Conservation (phyloP, 2,113 vertebrate genomes). For the Pelecanoides urinatrix region DNA sequence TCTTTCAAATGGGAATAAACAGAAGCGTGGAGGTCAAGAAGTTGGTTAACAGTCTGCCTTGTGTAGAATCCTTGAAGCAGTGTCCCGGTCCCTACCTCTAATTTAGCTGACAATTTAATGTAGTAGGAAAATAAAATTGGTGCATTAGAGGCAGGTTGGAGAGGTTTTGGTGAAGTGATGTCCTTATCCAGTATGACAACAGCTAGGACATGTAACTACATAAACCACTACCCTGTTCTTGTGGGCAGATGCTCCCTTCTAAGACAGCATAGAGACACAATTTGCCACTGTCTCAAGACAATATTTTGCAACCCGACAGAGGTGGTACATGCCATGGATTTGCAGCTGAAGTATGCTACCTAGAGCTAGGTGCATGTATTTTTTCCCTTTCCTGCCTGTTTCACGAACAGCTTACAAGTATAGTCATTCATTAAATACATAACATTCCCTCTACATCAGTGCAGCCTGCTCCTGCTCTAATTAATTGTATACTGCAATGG, state of each 20-base stretch:
- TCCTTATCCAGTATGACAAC: not conserved
- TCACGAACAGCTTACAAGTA: not conserved
- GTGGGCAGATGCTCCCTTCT: not conserved
- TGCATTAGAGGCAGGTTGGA: not conserved
- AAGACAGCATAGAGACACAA: not conserved
- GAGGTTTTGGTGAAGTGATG: not conserved
- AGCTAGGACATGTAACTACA: not conserved
- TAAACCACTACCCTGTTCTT: not conserved
- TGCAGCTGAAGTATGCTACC: not conserved
- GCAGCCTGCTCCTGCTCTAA: not conserved
- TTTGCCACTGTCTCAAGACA: not conserved
- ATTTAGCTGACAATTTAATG: not conserved
- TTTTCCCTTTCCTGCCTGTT: not conserved
- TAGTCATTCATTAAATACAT: not conserved
- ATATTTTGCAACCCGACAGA: not conserved
- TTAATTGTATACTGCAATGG: fast-evolving
- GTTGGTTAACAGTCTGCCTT: no score
- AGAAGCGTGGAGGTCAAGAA: no score
- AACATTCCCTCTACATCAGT: not conserved
- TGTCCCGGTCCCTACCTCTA: no score
- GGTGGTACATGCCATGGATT: not conserved
- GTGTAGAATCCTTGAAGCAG: no score
- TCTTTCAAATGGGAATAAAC: no score
- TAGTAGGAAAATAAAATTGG: not conserved
- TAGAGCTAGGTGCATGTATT: not conserved